Conservation (phyloP, 2,113 vertebrate species). For the Gallinago jamesoni region DNA sequence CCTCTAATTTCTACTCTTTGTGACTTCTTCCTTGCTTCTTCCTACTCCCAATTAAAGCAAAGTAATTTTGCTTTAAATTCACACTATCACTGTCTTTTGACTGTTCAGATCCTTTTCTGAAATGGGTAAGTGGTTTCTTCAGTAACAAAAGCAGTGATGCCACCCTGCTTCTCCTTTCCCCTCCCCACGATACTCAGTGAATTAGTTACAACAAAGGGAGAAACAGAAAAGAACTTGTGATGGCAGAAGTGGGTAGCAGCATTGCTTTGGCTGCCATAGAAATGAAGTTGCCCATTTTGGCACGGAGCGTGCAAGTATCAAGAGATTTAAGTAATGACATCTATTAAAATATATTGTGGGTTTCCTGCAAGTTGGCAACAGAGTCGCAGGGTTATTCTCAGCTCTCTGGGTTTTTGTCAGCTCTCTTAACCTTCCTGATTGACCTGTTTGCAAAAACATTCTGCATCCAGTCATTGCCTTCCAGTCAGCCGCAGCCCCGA, state of each 20-base stretch:
- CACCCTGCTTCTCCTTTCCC: not conserved
- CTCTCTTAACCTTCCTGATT: conserved; percentile 26
- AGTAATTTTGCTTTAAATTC: not conserved
- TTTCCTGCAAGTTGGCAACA: not conserved
- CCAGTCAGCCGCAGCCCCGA: not conserved
- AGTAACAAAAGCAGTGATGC: conserved; percentile 4
- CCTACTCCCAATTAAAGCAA: not conserved
- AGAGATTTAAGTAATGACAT: not conserved
- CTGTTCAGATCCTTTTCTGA: not conserved
- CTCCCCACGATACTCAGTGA: not conserved
- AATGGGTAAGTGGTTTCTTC: not conserved
- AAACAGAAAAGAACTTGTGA: not conserved
- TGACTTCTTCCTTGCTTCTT: not conserved
- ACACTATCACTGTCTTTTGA: not conserved
- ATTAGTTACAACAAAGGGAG: not conserved
- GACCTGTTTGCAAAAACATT: conserved; percentile 40
- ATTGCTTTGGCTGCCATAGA: not conserved
- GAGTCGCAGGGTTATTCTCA: not conserved
- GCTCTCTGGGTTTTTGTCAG: not conserved
- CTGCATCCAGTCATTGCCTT: not conserved
- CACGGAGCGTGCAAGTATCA: not conserved
- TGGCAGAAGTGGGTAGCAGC: not conserved
- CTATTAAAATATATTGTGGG: not conserved
- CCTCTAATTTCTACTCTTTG: not conserved
- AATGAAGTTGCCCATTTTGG: not conserved